Conservation (phyloP, 1,140 invertebrate genomes). For the Drosophila yakuba region DNA sequence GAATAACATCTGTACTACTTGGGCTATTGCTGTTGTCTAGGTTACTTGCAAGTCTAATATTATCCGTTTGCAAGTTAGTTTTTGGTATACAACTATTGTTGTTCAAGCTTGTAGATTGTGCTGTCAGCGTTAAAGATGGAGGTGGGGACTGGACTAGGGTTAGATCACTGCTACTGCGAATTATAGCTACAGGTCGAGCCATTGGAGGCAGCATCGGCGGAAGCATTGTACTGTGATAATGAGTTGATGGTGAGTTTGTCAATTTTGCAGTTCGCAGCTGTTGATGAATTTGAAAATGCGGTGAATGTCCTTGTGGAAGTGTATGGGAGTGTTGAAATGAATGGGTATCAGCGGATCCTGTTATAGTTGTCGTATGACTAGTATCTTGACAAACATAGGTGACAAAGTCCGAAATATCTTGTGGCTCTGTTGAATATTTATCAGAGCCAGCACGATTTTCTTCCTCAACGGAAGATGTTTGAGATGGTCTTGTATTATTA, state of each 20-base stretch:
- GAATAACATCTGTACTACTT: constrained; percentile 21
- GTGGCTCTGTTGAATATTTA: constrained; percentile 75
- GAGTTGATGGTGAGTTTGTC: constrained; percentile 40
- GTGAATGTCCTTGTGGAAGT: constrained; percentile 51
- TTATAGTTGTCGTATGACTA: constrained; percentile 40
- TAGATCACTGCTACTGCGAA: constrained; percentile 92
- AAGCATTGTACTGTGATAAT: constrained; percentile 91
- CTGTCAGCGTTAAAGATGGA: constrained; percentile 81
- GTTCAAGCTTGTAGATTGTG: constrained; percentile 36
- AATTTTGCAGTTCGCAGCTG: constrained; percentile 57
- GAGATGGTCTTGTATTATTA: constrained; percentile 71
- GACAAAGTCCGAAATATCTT: constrained; percentile 98
- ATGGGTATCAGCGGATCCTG: constrained; percentile 36
- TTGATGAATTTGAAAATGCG: constrained; percentile 76
- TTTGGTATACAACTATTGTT: constrained; percentile 26
- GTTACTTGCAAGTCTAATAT: constrained; percentile 24
- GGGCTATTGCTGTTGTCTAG: constrained; percentile 55
- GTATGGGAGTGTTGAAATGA: constrained; percentile 61
- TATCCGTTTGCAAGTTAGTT: constrained; percentile 28
- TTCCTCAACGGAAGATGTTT: constrained; percentile 56
- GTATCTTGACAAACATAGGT: constrained; percentile 98
- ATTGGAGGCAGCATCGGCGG: constrained; percentile 98
- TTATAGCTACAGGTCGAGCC: constrained; percentile 97
- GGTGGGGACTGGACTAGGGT: constrained; percentile 87
- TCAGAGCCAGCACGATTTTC: constrained; percentile 76